Evolutionary conservation across 1,140 invertebrate genomes (phyloP), one percentile per base, ranked within the genome.

Genomic region (Caenorhabditis remanei): DNA sequence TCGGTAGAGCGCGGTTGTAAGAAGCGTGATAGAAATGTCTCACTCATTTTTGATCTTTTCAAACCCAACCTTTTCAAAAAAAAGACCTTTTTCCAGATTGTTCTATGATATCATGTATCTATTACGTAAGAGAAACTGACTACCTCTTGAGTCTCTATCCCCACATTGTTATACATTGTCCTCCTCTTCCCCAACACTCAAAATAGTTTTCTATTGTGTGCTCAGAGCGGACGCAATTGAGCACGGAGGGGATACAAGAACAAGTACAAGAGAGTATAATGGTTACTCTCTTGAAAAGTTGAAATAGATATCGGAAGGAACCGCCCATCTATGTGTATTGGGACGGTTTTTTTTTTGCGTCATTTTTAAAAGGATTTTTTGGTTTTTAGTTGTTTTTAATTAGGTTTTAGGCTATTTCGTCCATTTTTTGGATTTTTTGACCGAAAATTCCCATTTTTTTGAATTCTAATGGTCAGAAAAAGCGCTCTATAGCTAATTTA

Each of bases 31-130:
- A n/a, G n/a, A n/a, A n/a, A n/a, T n/a, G n/a, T n/a, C n/a, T n/a
- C n/a, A n/a, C n/a, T n/a, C 6, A 58, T 14, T 58, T n/a, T 58
- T 58, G 21, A 2, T 32, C 61, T 5, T 4, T 63, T 11, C 14
- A 11, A 58, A 8, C 61, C 8, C 24, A 9, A 9, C 32, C 13
- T 63, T 40, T 11, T 8, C 19, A 14, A 5, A 58, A 58, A 21
- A n/a, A 58, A 2, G 0, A 2, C 40, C 9, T 32, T 63, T 32
- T 24, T 4, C 32, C 24, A 40, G 6, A 14, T 16, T 71, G 41
- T 71, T 71, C 65, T 71, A 71, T 71, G 65, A 71, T 71, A 71
- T 71, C 65, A 71, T 71, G 19, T 71, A 71, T 71, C 65, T 71
- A 71, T 71, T 71, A 71, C 65, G 65, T 71, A 71, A 71, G 41